Conservation (phyloP, 2,113 vertebrate species). For the Bombycilla garrulus region DNA sequence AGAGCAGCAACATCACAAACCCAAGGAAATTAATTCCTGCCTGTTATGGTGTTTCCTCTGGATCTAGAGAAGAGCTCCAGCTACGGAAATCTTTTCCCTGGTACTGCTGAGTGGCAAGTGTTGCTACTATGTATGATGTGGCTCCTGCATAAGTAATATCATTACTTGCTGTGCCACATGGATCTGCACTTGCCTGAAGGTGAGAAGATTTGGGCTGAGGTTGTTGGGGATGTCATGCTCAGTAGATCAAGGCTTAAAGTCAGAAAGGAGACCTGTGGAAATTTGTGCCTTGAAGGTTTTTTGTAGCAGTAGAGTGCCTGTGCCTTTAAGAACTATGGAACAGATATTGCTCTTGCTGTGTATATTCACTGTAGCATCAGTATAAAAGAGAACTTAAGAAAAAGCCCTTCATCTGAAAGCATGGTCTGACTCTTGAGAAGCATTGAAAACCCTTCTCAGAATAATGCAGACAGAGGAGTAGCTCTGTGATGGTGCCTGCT, state of each 20-base stretch:
- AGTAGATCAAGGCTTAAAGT: not conserved
- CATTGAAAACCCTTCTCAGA: not conserved
- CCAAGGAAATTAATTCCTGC: not conserved
- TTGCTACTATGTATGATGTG: not conserved
- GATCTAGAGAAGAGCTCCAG: not conserved
- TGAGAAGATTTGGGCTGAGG: not conserved
- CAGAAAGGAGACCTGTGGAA: not conserved
- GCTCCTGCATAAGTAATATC: not conserved
- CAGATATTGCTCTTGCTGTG: not conserved
- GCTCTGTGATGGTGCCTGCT: not conserved
- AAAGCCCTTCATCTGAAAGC: not conserved
- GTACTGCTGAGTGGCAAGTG: rapidly evolving
- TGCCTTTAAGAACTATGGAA: not conserved
- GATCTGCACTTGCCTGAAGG: not conserved
- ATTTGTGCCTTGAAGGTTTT: not conserved
- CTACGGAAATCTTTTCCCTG: not conserved
- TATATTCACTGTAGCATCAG: not conserved
- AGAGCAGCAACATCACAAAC: not conserved
- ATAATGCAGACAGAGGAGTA: not conserved
- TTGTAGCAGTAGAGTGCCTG: not conserved
- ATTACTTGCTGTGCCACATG: not conserved
- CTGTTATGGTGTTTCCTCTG: not conserved
- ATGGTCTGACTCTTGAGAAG: not conserved
- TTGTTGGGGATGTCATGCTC: not conserved
- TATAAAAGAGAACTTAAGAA: not conserved